A percentile compares a stretch with the other conserved stretches of the same genome.
Conservation (phyloP, 2,113 vertebrate genomes). For the Phyllostomus discolor region DNA sequence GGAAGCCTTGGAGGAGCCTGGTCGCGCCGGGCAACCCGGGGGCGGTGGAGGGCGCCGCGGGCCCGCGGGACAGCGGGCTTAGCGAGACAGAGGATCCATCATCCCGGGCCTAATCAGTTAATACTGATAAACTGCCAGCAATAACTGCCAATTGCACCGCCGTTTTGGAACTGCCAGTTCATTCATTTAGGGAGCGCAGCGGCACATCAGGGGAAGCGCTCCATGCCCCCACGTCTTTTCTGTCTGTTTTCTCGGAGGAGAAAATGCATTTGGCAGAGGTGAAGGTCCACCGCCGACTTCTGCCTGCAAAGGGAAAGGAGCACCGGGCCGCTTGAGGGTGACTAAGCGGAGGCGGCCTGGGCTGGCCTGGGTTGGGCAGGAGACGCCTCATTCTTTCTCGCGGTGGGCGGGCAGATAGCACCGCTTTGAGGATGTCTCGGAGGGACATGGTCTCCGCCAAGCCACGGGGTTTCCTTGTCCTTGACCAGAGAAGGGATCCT, state of each 20-base stretch:
- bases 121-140: slow-evolving; percentile 86
- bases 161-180: slow-evolving; percentile 72
- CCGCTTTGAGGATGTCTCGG: background rate
- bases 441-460: background rate
- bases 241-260: background rate
- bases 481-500: background rate
- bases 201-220: background rate
- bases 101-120: slow-evolving; percentile 82
- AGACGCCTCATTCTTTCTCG: too few species aligned
- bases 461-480: background rate
- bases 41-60: background rate
- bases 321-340: background rate
- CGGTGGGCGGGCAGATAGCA: background rate
- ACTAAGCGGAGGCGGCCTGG: background rate
- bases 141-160: slow-evolving; percentile 82
- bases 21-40: background rate
- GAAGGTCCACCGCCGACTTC: background rate
- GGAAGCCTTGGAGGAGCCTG: background rate
- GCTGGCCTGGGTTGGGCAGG: too few species aligned
- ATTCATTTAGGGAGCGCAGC: slow-evolving; percentile 77
- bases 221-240: background rate
- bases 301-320: accelerated
- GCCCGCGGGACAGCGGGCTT: background rate
- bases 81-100: slow-evolving; percentile 80
- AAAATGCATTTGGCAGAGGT: background rate